Evolutionary conservation across 2,888 invertebrate genomes (phyloP).

Genomic region (Nephrotoma appendiculata): DNA sequence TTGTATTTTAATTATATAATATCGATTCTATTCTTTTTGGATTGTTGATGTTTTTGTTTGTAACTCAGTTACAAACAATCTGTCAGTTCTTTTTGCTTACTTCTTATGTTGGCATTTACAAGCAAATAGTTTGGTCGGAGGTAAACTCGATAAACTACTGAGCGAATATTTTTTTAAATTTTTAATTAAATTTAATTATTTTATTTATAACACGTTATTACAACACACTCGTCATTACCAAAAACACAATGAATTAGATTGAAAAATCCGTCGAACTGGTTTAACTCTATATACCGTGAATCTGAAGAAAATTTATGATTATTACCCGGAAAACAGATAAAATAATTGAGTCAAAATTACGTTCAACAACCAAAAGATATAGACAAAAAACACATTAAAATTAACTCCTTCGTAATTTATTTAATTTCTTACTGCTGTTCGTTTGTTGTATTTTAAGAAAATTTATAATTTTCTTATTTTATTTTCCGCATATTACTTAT

Average conservation of each 20-base stretch:
- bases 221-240: too few species aligned
- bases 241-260: too few species aligned
- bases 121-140: too few species aligned
- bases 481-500: background rate
- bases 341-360: background rate
- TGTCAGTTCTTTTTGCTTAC: too few species aligned
- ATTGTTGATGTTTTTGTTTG: background rate
- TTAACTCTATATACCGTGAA: too few species aligned
- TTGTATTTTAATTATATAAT: background rate
- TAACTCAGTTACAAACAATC: too few species aligned
- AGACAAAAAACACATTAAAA: background rate
- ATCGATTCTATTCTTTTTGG: background rate
- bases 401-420: background rate
- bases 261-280: too few species aligned
- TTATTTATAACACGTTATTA: too few species aligned
- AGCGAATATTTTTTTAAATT: too few species aligned
- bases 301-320: background rate
- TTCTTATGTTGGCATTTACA: too few species aligned
- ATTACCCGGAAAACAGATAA: background rate
- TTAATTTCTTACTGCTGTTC: background rate
- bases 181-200: too few species aligned
- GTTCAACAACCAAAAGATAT: background rate
- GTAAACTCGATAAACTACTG: too few species aligned
- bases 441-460: background rate
- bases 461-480: background rate